These are phyloP conservation scores for Holocentrus rufus DNA, from an alignment of 2,797 vertebrate genomes.

Conservation along the genomic window DNA sequence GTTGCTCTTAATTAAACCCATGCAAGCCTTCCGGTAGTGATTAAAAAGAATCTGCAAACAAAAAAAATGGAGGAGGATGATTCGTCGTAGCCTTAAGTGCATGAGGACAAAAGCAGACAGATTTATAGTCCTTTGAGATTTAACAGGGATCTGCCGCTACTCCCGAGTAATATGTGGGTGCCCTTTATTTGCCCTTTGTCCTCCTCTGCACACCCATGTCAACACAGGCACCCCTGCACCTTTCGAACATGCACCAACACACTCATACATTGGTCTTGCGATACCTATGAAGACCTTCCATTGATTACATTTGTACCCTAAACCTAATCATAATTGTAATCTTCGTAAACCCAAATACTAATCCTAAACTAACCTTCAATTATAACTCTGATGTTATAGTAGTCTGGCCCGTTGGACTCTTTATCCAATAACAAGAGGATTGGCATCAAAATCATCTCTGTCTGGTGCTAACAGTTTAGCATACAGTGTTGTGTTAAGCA, in stretches of 20 bases:
- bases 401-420: too few relatives aligned
- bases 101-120: constrained; percentile 52
- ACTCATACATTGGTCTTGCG: neutral
- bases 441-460: too few relatives aligned
- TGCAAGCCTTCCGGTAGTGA: constrained; percentile 56
- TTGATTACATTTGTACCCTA: too few relatives aligned
- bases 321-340: too few relatives aligned
- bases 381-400: too few relatives aligned
- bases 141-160: constrained; percentile 47
- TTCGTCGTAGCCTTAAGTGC: constrained; percentile 37
- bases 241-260: constrained; percentile 7
- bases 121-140: constrained; percentile 62
- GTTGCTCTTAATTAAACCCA: constrained; percentile 71
- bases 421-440: too few relatives aligned
- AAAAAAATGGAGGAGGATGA: constrained; percentile 3
- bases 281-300: neutral
- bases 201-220: constrained; percentile 11
- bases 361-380: too few relatives aligned
- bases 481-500: too few relatives aligned
- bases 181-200: constrained; percentile 48
- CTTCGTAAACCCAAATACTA: too few relatives aligned
- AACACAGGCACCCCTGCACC: neutral
- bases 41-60: constrained; percentile 65
- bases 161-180: constrained; percentile 53
- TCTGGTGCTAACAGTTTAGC: too few relatives aligned